Conservation (phyloP, 1,140 invertebrate species). For the Dryas iulia region DNA sequence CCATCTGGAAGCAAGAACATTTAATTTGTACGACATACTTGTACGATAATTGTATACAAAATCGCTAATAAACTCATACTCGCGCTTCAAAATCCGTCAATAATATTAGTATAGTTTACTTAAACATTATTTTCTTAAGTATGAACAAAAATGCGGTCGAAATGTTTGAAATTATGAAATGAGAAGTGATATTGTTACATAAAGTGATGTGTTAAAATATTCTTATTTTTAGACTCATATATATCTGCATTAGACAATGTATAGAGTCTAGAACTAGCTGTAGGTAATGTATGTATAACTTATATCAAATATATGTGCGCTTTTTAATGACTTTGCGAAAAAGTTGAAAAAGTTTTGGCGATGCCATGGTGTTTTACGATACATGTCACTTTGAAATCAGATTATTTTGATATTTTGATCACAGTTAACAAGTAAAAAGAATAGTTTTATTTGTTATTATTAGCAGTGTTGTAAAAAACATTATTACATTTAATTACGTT, state of each 20-base stretch:
- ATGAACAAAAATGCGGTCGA: slow-evolving; percentile 42
- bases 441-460: too few species aligned
- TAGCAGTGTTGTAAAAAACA: too few species aligned
- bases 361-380: neutral
- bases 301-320: slow-evolving; percentile 45
- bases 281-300: slow-evolving; percentile 29
- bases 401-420: too few species aligned
- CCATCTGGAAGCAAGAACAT: neutral
- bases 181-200: slow-evolving; percentile 53
- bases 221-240: slow-evolving; percentile 73
- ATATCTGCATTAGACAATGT: slow-evolving; percentile 62
- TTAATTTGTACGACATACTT: neutral
- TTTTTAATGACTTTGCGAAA: slow-evolving; percentile 52
- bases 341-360: slow-evolving; percentile 33
- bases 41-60: neutral
- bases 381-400: neutral
- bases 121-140: slow-evolving; percentile 34
- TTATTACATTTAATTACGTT: too few species aligned
- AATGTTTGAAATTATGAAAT: slow-evolving; percentile 41
- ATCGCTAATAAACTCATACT: slow-evolving; percentile 34
- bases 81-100: slow-evolving; percentile 58
- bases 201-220: slow-evolving; percentile 52
- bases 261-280: slow-evolving; percentile 49
- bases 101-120: slow-evolving; percentile 58
- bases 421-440: too few species aligned